Percentiles rank a stretch among this genome's conserved stretches.
These are phyloP conservation scores for Gryllus longicercus DNA, from an alignment of 2,888 invertebrate genomes.

Conservation along the genomic window DNA sequence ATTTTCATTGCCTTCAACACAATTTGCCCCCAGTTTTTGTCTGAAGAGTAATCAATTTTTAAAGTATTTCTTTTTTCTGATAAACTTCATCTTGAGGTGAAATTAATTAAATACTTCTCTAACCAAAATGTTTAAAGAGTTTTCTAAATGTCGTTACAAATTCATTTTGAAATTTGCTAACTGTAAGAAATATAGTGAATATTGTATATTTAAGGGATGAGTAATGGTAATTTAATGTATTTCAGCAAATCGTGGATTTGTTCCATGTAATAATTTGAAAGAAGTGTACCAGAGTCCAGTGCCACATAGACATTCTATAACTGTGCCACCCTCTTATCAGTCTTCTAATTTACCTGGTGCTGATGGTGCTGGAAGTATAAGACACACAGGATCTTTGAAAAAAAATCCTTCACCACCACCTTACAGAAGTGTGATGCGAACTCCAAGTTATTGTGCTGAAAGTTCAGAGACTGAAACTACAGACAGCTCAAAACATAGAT, in stretches of 20 bases:
- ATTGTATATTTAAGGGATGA: too few relatives aligned
- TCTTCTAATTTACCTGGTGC: background rate
- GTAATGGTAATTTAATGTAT: background rate
- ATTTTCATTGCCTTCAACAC: too few relatives aligned
- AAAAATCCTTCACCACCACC: background rate
- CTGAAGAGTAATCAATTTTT: too few relatives aligned
- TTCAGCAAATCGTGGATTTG: conserved; percentile 42
- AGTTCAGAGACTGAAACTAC: background rate
- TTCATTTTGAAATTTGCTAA: background rate
- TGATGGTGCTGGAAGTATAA: background rate
- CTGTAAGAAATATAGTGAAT: background rate
- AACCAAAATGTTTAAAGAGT: too few relatives aligned
- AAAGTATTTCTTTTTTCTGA: too few relatives aligned
- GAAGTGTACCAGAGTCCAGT: conserved; percentile 32
- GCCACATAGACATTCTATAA: background rate
- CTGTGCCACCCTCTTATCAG: background rate
- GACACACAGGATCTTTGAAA: background rate
- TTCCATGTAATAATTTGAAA: conserved; percentile 42
- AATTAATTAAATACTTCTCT: too few relatives aligned
- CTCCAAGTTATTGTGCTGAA: background rate
- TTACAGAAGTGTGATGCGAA: background rate
- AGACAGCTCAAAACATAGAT: background rate
- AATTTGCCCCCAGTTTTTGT: too few relatives aligned
- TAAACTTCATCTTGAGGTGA: too few relatives aligned
- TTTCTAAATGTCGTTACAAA: too few relatives aligned